phyloP scores from a whole-genome alignment of 2,113 vertebrate genomes.

The Ochotona princeps region DNA sequence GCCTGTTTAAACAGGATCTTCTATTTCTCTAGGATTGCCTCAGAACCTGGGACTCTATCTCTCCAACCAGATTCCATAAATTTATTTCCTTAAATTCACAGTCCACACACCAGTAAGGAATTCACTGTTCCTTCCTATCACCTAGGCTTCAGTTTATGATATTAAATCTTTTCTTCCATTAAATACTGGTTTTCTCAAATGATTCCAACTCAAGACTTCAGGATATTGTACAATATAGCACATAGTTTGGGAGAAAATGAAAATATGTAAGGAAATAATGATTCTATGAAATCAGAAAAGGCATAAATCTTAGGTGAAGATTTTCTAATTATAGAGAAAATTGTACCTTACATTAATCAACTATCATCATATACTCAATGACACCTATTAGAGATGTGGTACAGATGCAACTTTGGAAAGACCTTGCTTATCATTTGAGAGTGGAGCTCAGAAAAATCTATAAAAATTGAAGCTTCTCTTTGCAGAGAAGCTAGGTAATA shows the following conservation, averaged over 20 bases:
- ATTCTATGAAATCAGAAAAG: not conserved
- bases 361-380: not conserved
- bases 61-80: not conserved
- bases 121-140: not conserved
- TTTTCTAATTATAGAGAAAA: not conserved
- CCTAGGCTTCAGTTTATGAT: not conserved
- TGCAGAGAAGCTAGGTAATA: not conserved
- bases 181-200: not conserved
- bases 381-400: no score
- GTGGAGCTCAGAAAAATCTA: not conserved
- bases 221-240: not conserved
- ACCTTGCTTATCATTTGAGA: not conserved
- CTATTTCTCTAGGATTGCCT: not conserved
- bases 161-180: not conserved
- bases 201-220: not conserved
- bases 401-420: not conserved
- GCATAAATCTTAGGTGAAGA: not conserved
- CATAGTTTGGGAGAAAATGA: not conserved
- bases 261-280: not conserved
- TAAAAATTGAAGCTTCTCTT: not conserved
- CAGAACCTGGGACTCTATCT: not conserved
- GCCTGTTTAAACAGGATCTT: not conserved
- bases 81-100: not conserved
- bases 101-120: not conserved
- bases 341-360: not conserved